Evolutionary conservation across 2,888 invertebrate genomes (phyloP).

Genomic region (Xanthorhoe designata): DNA sequence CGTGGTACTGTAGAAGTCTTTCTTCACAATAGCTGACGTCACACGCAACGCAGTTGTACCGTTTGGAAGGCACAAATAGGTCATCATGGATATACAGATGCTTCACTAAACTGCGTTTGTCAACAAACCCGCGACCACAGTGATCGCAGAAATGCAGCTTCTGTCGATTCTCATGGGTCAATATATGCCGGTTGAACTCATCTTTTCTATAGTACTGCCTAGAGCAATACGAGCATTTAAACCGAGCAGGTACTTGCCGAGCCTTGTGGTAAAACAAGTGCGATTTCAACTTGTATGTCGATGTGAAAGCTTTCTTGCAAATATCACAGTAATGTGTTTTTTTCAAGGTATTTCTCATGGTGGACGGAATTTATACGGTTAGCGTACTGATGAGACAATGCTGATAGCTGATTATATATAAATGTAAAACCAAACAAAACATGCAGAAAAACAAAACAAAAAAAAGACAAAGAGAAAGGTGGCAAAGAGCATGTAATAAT

Average conservation of each 20-base stretch:
- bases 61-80: constrained; percentile 28
- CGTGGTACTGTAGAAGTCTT: constrained; percentile 62
- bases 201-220: constrained; percentile 66
- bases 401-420: background rate
- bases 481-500: too few species aligned
- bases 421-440: background rate
- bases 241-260: constrained; percentile 56
- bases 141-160: constrained; percentile 61
- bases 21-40: constrained; percentile 62
- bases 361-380: constrained; percentile 8
- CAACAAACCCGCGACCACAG: constrained; percentile 63
- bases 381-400: background rate
- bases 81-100: constrained; percentile 69
- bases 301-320: constrained; percentile 56
- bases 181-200: constrained; percentile 55
- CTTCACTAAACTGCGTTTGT: constrained; percentile 61
- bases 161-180: constrained; percentile 47
- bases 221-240: constrained; percentile 57
- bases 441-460: background rate
- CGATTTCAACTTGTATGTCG: constrained; percentile 52
- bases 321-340: constrained; percentile 53
- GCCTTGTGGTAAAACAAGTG: constrained; percentile 63
- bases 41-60: constrained; percentile 63
- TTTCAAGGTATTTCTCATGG: constrained; percentile 38
- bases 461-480: background rate